These are phyloP conservation scores for Forpus xanthops DNA, from an alignment of 2,797 vertebrate genomes.

Conservation along the genomic window DNA sequence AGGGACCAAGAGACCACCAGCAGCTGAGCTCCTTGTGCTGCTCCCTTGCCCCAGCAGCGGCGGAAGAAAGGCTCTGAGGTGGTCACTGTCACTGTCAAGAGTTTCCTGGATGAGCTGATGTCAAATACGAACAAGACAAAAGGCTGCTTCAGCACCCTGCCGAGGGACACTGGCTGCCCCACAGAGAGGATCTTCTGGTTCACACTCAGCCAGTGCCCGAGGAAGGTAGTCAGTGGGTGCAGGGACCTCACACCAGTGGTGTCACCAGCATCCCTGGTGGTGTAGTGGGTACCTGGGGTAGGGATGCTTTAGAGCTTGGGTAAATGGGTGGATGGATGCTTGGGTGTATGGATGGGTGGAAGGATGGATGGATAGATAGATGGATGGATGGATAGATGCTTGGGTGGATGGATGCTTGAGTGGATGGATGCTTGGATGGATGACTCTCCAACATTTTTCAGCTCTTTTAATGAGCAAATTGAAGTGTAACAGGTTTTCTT, in stretches of 20 bases:
- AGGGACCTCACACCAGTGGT: rapidly evolving
- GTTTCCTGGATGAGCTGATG: slow-evolving; percentile 68
- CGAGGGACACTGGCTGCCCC: slow-evolving; percentile 50
- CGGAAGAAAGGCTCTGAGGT: slow-evolving; percentile 58
- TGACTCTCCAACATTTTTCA: not conserved
- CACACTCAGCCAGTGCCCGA: slow-evolving; percentile 64
- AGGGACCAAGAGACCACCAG: not conserved
- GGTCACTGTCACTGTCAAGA: slow-evolving; percentile 18
- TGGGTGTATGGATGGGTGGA: too few relatives aligned
- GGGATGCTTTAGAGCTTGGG: not conserved
- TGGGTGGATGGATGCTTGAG: not conserved
- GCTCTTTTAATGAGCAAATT: not conserved
- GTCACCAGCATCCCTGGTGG: not conserved
- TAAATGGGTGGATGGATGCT: too few relatives aligned
- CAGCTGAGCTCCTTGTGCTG: not conserved
- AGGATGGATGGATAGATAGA: too few relatives aligned
- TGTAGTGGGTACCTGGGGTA: not conserved
- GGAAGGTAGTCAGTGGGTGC: slow-evolving; percentile 54
- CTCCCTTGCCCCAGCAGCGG: not conserved
- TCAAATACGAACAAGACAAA: slow-evolving; percentile 64
- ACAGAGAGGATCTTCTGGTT: slow-evolving; percentile 72
- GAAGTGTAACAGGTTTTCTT: not conserved
- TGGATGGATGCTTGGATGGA: not conserved
- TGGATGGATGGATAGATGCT: not conserved
- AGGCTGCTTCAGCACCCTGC: slow-evolving; percentile 71